Evolutionary conservation across 2,797 vertebrate genomes (phyloP), one percentile per base, ranked within the genome.

Genomic region (Myioborus melanocephalus): DNA sequence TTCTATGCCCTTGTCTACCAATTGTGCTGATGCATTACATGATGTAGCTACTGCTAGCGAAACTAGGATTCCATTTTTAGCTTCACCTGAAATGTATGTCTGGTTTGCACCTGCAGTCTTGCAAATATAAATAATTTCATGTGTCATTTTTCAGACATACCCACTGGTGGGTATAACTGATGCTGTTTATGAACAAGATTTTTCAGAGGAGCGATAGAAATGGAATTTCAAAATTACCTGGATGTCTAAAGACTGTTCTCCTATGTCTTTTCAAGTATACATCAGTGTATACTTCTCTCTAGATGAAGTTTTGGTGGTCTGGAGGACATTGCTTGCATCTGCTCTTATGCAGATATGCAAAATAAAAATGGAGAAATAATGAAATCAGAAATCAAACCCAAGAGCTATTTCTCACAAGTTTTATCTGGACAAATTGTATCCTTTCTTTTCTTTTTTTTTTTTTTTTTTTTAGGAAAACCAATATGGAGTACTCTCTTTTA

Each of bases 1-100:
- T 94, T 90, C 90, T 80, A 22, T 80, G 46, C 50, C 64, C 68
- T 86, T 80, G 56, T 87, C 87, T 94, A 82, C 83, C 85, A 84
- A 2, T 77, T 93, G 73, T 83, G 80, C 87, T 93, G 77, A 79
- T 64, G 41, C 66, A 76, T 88, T 93, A 68, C 1, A 1, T 90
- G 80, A 35, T 75, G 53, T 64, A 94, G 60, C 57, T 87, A 50
- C 88, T 64, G 21, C 49, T 89, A 34, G 52, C 43, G 37, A 79
- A 88, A 57, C 52, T 41, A n/a, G 60, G 70, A 80, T 90, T 78
- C 9, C 14, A 83, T 93, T 95, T 94, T 90, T 83, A 88, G 63
- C 49, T 86, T 90, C 56, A 68, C 53, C 43, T 68, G 49, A 89
- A 91, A 64, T 26, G 30, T 53, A 18, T 59, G 53, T 75, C 61